A percentile compares a stretch with the other conserved stretches of the same genome.
phyloP scores from a whole-genome alignment of 2,888 invertebrate species.

The Patella pellucida region DNA sequence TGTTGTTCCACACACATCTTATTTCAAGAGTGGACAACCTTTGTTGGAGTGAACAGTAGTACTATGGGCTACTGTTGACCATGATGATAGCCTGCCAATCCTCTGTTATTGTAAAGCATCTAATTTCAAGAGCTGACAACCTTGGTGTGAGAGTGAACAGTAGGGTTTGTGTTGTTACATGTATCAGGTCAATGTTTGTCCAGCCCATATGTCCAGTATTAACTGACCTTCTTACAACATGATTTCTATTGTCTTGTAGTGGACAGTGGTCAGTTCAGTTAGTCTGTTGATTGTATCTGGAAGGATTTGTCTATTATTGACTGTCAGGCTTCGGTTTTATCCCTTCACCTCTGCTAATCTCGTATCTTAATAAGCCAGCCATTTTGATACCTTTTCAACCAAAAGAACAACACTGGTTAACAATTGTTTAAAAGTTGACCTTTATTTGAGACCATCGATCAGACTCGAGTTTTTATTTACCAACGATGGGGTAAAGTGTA shows the following conservation, averaged over 20 bases:
- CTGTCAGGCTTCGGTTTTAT: background rate
- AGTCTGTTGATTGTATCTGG: background rate
- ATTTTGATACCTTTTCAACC: no score
- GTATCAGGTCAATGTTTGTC: slow-evolving; percentile 7
- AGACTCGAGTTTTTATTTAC: no score
- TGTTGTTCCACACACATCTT: no score
- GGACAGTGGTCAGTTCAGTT: background rate
- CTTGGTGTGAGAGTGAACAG: background rate
- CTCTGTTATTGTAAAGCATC: background rate
- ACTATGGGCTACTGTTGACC: no score
- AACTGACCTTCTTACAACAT: background rate
- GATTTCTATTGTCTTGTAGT: slow-evolving; percentile 7
- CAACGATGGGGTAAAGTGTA: no score
- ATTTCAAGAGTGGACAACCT: no score
- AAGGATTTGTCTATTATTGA: background rate
- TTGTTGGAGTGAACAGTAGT: no score
- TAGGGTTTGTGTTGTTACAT: slow-evolving; percentile 1
- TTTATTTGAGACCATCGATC: no score
- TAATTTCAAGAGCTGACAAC: background rate
- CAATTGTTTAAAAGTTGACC: no score
- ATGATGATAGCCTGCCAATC: no score
- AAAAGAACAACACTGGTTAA: no score
- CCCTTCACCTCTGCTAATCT: background rate
- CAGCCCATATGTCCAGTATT: slow-evolving; percentile 4
- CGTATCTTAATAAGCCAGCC: no score